These are phyloP conservation scores for Todiramphus saurophagus DNA, from an alignment of 2,113 vertebrate genomes.

Conservation along the genomic window DNA sequence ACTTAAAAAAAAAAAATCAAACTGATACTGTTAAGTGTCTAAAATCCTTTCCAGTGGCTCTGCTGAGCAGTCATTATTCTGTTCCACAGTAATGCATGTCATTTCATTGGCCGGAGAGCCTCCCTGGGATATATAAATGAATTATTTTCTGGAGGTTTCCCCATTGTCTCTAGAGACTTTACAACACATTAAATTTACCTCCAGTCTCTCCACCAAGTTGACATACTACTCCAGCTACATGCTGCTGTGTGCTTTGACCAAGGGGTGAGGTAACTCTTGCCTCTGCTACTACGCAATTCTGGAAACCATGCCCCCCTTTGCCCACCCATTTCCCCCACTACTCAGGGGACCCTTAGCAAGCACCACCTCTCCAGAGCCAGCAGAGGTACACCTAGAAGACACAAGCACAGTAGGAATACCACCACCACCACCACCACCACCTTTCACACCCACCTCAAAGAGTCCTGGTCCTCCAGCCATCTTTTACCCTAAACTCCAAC, in stretches of 20 bases:
- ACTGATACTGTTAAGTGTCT: not conserved
- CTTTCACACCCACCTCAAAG: fast-evolving
- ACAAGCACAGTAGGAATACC: fast-evolving
- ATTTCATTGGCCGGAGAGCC: not conserved
- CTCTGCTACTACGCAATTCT: not conserved
- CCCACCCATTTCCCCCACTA: not conserved
- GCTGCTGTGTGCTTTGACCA: not conserved
- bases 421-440: too few species aligned
- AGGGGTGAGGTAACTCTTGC: not conserved
- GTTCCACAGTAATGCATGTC: not conserved
- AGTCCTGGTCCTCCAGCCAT: fast-evolving
- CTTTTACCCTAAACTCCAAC: not conserved
- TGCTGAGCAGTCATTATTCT: not conserved
- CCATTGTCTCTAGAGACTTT: not conserved
- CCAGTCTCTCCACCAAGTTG: not conserved
- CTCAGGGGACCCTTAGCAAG: not conserved
- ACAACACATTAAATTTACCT: not conserved
- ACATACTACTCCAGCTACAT: not conserved
- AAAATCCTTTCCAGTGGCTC: not conserved
- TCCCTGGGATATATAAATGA: not conserved
- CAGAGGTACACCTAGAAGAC: fast-evolving
- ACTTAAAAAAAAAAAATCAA: not conserved
- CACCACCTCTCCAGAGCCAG: fast-evolving
- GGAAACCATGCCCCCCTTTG: not conserved
- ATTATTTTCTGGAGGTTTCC: not conserved